Evolutionary conservation across 2,113 vertebrate species (phyloP), one percentile per base, ranked within the genome.

Genomic region (Ascaphus truei): DNA sequence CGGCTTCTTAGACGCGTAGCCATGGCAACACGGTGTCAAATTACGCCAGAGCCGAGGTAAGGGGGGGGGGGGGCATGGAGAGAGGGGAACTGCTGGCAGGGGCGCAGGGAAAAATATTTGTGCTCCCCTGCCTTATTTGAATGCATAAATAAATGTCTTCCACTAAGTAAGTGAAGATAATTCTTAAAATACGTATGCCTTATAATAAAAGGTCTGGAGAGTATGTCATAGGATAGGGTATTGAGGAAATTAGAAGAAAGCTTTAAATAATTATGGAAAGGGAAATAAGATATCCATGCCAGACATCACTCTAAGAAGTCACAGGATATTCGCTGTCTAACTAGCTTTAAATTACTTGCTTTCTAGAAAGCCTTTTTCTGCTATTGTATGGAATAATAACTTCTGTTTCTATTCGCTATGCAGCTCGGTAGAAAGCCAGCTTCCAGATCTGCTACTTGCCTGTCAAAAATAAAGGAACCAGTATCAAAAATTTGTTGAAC

Each of bases 221-320:
- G 30, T 59, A 22, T 68, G 65, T 68, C 53, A 69, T 69, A 60
- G 56, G 43, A 69, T 60, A 69, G 43, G 66, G 45, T 60, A 60
- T 60, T 36, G 66, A 51, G 56, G 43, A 69, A 69, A 69, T 69
- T 69, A 69, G 56, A 69, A 39, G 66, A 60, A 60, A 61, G 67
- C 67, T 71, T 71, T 71, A 51, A 52, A 60, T 45, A 61, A 71
- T 71, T 71, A 71, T 71, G 43, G 66, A 71, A 52, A 60, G 56
- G 57, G 67, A 71, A 61, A 71, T 61, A 30, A 26, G 67, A 71
- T 71, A 61, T 60, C 56, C 39, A 59, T 68, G 50, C 39, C 55
- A 50, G 53, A 59, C 55, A 58, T 58, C 53, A 59, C 22, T 59
- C 45, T 37, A 31, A 52, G 60, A 69, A 71, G 48, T 51, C 67